Evolutionary conservation across 2,888 invertebrate species (phyloP).

Genomic region (Matsumyia berberina): DNA sequence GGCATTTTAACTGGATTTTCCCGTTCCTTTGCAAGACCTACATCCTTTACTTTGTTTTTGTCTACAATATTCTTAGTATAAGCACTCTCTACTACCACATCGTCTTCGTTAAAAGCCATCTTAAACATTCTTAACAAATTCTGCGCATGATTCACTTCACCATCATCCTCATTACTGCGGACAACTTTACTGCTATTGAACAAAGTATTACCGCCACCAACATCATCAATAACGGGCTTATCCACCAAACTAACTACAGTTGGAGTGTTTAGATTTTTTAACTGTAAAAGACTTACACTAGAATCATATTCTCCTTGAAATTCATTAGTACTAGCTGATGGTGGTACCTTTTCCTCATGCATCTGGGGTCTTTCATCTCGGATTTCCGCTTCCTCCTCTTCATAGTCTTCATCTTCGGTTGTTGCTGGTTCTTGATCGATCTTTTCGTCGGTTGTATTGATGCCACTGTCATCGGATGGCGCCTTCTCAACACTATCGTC

Average conservation of each 20-base stretch:
- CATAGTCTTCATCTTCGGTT: slow-evolving; percentile 64
- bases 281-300: slow-evolving; percentile 76
- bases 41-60: background rate
- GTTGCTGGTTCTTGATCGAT: slow-evolving; percentile 77
- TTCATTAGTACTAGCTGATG: slow-evolving; percentile 66
- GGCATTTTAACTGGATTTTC: background rate
- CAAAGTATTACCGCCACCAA: slow-evolving; percentile 65
- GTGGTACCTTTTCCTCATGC: slow-evolving; percentile 67
- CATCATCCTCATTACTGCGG: slow-evolving; percentile 69
- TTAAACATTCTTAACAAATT: slow-evolving; percentile 83
- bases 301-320: slow-evolving; percentile 75
- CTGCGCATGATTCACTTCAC: slow-evolving; percentile 82
- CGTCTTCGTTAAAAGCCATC: slow-evolving; percentile 80
- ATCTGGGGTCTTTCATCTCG: slow-evolving; percentile 34
- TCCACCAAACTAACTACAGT: slow-evolving; percentile 76
- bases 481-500: slow-evolving; percentile 67
- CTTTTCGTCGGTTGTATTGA: slow-evolving; percentile 89
- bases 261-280: slow-evolving; percentile 71
- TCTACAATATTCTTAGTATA: slow-evolving; percentile 18
- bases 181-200: slow-evolving; percentile 58
- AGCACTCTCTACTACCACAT: slow-evolving; percentile 35
- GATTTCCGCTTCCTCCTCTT: slow-evolving; percentile 76
- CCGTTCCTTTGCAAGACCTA: background rate
- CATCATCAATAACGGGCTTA: slow-evolving; percentile 72
- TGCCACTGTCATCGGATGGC: slow-evolving; percentile 86